Percentiles rank a stretch among this genome's conserved stretches.
phyloP scores from a whole-genome alignment of 2,113 vertebrate species.

The Oncorhynchus clarkii region DNA sequence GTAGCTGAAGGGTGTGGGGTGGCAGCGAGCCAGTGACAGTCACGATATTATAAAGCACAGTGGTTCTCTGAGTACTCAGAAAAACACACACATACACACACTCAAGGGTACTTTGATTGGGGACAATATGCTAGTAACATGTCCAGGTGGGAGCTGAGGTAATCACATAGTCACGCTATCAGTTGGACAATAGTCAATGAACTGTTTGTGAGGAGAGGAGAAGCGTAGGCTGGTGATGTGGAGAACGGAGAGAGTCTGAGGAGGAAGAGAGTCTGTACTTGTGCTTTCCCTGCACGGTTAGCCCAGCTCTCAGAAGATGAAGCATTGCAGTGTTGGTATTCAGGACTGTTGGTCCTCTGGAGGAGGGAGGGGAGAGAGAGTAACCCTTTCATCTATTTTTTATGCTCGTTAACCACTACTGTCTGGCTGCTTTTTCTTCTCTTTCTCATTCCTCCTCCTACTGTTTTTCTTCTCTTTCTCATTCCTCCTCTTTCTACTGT shows the following conservation, averaged over 20 bases:
- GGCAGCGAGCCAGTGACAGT: neutral
- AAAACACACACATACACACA: too few relatives aligned
- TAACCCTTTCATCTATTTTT: constrained; percentile 69
- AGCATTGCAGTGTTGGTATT: constrained; percentile 40
- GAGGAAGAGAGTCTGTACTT: neutral
- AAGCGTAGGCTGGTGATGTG: neutral
- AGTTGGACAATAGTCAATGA: neutral
- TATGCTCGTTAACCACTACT: constrained; percentile 61
- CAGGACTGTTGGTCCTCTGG: constrained; percentile 22
- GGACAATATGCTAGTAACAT: neutral
- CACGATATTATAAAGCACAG: neutral
- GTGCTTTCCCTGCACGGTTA: neutral
- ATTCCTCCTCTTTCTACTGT: too few relatives aligned
- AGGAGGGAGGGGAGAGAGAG: constrained; percentile 8
- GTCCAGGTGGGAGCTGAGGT: neutral
- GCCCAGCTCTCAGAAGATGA: neutral
- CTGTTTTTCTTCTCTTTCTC: neutral
- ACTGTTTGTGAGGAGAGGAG: too few relatives aligned
- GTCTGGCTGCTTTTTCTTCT: constrained; percentile 48
- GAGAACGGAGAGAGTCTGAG: neutral
- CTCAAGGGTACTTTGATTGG: too few relatives aligned
- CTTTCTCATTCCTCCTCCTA: neutral
- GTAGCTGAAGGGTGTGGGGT: neutral
- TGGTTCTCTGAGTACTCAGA: too few relatives aligned
- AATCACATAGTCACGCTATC: neutral